These are phyloP conservation scores for Melanogrammus aeglefinus DNA, from an alignment of 2,797 vertebrate species.

Conservation along the genomic window DNA sequence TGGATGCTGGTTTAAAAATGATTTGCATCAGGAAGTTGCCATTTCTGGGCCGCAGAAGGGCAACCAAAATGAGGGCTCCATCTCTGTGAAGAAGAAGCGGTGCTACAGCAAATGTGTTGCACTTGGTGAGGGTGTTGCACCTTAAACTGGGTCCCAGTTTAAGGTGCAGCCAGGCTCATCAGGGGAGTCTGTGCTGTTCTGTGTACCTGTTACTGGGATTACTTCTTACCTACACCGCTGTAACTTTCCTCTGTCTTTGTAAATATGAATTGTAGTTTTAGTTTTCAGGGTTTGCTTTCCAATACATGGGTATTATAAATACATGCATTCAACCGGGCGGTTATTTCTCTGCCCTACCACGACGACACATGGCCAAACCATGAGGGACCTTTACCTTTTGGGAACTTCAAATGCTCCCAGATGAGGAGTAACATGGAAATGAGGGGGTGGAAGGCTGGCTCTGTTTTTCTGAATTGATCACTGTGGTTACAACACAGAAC, in stretches of 20 bases:
- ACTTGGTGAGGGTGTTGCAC: slow-evolving; percentile 20
- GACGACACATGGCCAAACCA: slow-evolving; percentile 44
- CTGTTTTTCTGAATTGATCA: slow-evolving; percentile 45
- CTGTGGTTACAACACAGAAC: slow-evolving; percentile 55
- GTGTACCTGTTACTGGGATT: slow-evolving; percentile 34
- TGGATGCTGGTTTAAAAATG: slow-evolving; percentile 26
- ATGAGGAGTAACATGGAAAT: slow-evolving; percentile 45
- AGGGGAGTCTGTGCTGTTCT: slow-evolving; percentile 45
- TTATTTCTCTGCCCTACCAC: background rate
- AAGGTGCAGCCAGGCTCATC: slow-evolving; percentile 49
- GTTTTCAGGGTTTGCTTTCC: slow-evolving; percentile 33
- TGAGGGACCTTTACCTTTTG: slow-evolving; percentile 44
- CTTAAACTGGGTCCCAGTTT: slow-evolving; percentile 43
- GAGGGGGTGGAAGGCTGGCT: slow-evolving; percentile 30
- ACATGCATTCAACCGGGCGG: background rate
- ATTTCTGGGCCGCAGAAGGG: slow-evolving; percentile 43
- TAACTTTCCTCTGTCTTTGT: slow-evolving; percentile 43
- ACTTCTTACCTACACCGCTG: slow-evolving; percentile 24
- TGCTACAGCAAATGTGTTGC: slow-evolving; percentile 11
- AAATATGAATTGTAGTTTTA: slow-evolving; percentile 52
- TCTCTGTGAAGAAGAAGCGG: slow-evolving; percentile 10
- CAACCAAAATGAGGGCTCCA: slow-evolving; percentile 31
- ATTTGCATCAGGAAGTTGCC: slow-evolving; percentile 38
- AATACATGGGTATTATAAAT: slow-evolving; percentile 11
- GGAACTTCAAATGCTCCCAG: slow-evolving; percentile 50